Evolutionary conservation across 1,140 invertebrate species (phyloP).

Genomic region (Anthonomus grandis): DNA sequence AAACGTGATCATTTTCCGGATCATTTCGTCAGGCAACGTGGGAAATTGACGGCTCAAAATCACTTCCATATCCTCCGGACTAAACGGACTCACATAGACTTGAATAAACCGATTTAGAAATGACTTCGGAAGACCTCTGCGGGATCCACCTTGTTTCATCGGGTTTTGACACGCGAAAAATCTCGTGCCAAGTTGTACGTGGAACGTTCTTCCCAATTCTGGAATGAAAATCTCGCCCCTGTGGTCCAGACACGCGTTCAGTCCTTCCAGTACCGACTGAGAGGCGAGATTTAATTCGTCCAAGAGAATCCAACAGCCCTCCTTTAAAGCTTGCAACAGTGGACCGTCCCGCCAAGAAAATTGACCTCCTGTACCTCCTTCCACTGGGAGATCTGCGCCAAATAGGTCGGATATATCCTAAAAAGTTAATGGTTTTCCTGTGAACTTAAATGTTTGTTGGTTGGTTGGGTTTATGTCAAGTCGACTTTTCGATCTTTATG

Average conservation of each 20-base stretch:
- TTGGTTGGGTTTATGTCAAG: too few species aligned
- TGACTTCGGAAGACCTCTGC: constrained; percentile 93
- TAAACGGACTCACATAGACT: constrained; percentile 84
- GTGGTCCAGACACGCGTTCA: constrained; percentile 99
- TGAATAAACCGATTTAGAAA: constrained; percentile 98
- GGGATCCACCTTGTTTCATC: constrained; percentile 89
- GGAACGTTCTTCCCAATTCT: constrained; percentile 87
- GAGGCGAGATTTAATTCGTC: constrained; percentile 98
- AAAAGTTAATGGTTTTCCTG: constrained; percentile 32
- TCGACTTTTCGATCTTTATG: too few species aligned
- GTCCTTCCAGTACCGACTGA: constrained; percentile 95
- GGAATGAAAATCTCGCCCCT: constrained; percentile 94
- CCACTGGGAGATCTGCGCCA: constrained; percentile 94
- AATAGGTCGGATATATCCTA: constrained; percentile 96
- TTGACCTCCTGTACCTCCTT: constrained; percentile 76
- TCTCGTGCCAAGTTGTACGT: constrained; percentile 70
- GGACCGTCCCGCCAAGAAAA: constrained; percentile 98
- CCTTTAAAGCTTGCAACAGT: constrained; percentile 86
- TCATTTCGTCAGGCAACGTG: constrained; percentile 52
- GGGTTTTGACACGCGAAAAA: constrained; percentile 99
- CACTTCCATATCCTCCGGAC: constrained; percentile 69
- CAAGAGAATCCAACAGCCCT: constrained; percentile 94
- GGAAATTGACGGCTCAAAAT: constrained; percentile 59
- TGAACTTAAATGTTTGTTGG: too few species aligned
- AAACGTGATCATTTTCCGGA: constrained; percentile 77